Conservation (phyloP, 2,797 vertebrate genomes). For the Hippocampus kuda region DNA sequence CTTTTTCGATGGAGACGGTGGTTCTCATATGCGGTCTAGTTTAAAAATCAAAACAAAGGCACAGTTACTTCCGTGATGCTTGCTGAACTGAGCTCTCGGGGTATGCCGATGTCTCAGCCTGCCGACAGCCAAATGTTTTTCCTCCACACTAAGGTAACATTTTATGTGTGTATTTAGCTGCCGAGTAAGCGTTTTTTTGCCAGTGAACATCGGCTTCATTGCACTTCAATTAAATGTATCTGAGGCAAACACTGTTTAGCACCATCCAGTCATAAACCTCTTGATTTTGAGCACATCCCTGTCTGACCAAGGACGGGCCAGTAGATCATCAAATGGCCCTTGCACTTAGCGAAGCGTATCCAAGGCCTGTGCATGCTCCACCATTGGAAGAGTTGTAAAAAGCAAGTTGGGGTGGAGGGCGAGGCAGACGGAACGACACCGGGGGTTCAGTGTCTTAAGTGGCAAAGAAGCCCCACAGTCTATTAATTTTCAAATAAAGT, state of each 20-base stretch:
- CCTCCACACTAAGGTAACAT: background rate
- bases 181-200: background rate
- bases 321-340: slow-evolving; percentile 47
- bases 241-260: background rate
- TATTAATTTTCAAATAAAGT: slow-evolving; percentile 68
- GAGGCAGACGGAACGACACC: slow-evolving; percentile 15
- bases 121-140: background rate
- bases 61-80: background rate
- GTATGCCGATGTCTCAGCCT: background rate
- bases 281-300: slow-evolving; percentile 42
- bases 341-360: slow-evolving; percentile 43
- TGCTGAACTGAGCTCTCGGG: background rate
- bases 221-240: slow-evolving; percentile 2
- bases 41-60: background rate
- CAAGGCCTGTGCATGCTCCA: slow-evolving; percentile 34
- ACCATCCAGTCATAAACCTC: background rate
- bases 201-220: background rate
- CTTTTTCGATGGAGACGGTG: background rate
- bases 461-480: slow-evolving; percentile 37
- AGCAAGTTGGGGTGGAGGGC: slow-evolving; percentile 18
- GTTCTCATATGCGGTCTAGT: background rate
- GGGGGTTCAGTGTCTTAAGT: slow-evolving; percentile 48
- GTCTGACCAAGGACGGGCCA: slow-evolving; percentile 54
- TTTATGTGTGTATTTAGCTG: background rate
- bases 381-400: slow-evolving; percentile 37